Base-by-base conservation (phyloP, 2,797 vertebrate genomes). In the Melanotaenia maccullochi region DNA sequence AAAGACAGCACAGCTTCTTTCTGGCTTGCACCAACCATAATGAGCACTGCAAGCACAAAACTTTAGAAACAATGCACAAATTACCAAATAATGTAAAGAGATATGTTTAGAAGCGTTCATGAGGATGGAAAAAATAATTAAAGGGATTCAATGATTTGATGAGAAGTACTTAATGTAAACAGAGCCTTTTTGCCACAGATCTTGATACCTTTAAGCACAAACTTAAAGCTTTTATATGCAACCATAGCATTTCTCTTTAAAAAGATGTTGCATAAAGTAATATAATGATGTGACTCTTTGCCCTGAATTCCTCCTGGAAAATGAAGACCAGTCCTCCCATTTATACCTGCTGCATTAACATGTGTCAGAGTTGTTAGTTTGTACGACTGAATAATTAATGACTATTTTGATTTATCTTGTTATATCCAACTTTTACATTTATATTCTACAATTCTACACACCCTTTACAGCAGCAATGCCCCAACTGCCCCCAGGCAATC, bases 381-480 rank as follows among this genome's bases (percentile, higher is more conserved):
- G 9, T 6, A 30, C 52, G 44, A 69, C 73, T 33, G 22, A 60
- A 59, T 71, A 28, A 18, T 60, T 25, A 51, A 54, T 6, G 22
- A 52, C 49, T 38, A 28, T 60, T 36, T 33, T 63, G 30, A 40
- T 28, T 22, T 56, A 40, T 57, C 33, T 61, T 38, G 22, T 33
- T 24, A 9, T 6, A 42, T 56, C 24, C 33, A 24, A 25, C 14
- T 40, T 59, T 57, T 64, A 54, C 30, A 55, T 64, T 25, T 40
- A 35, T 40, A 58, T 56, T 62, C 1, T 25, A 20, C 36, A 14
- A 40, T 71, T 38, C n/a, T 56, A 22, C 25, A 24, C 47, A 49
- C 24, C 57, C 16, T 58, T 35, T 73, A n/a, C 36, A 47, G 66
- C 28, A 76, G 58, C 40, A 58, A 20, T 72, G 63, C 79, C 55